These are phyloP conservation scores for Nephrotoma appendiculata DNA, from an alignment of 2,888 invertebrate genomes.

Conservation along the genomic window DNA sequence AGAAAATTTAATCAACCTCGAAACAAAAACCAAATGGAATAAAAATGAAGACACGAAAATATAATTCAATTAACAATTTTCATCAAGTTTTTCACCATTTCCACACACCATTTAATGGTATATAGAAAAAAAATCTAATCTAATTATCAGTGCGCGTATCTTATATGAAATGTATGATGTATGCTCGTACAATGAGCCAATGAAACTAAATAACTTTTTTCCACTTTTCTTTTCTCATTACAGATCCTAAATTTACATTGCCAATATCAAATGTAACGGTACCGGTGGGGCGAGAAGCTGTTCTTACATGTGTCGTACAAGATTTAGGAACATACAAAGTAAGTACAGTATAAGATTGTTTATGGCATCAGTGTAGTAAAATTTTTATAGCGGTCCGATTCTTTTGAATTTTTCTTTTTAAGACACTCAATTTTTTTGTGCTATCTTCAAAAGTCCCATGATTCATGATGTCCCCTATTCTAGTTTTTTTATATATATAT, in stretches of 20 bases:
- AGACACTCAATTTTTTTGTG: neutral
- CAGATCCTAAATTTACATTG: conserved; percentile 49
- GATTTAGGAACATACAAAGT: conserved; percentile 54
- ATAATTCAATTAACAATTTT: neutral
- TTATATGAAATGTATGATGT: neutral
- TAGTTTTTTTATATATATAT: neutral
- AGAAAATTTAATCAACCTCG: neutral
- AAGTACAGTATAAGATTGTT: conserved; percentile 14
- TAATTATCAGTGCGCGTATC: neutral
- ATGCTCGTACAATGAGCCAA: neutral
- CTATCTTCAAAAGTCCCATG: neutral
- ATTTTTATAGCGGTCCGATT: neutral
- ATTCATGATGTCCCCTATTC: neutral
- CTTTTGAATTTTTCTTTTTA: neutral
- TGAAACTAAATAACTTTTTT: neutral
- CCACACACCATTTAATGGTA: neutral
- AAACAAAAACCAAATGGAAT: neutral
- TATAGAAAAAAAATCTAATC: neutral
- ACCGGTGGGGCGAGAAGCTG: conserved; percentile 51
- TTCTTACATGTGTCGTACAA: conserved; percentile 51
- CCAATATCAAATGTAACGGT: conserved; percentile 53
- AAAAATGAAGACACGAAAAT: neutral
- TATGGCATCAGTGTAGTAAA: neutral
- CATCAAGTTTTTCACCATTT: neutral
- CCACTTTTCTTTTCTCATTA: neutral